Evolutionary conservation across 2,113 vertebrate genomes (phyloP), one percentile per base, ranked within the genome.

Genomic region (Herpetotheres cachinnans): DNA sequence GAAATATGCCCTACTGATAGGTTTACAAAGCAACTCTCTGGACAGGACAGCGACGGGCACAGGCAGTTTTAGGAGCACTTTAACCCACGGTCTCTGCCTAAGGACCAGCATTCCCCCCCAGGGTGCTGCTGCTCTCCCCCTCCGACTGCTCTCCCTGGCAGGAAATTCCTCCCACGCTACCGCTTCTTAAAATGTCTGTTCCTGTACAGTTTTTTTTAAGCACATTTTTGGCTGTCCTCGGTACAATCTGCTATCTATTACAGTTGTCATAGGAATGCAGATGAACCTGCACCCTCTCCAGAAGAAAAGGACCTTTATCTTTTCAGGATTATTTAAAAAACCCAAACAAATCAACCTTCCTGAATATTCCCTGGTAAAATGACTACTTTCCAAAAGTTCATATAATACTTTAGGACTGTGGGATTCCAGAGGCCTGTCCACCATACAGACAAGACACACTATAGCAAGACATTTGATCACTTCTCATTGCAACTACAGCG

Each of bases 21-120:
- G 16, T 12, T 12, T 4, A 7, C 40, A 30, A 40, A 63, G 58
- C 4, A 30, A 4, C 13, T 16, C 26, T 0, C 10, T 0, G 32
- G 55, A 1, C 15, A 26, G 1, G 21, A 11, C 25, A 7, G 47
- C 0, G 14, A 8, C 0, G 14, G 30, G 40, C 32, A 56, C 15
- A 1, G 1, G 7, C 15, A 2, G 0, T 15, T 8, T 6, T 0
- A 13, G 44, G 24, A 1, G n/a, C 1, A 5, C 50, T 50, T 27
- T 11, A 49, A 26, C 36, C 42, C n/a, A 5, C 1, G 2, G 36
- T 4, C 69, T 34, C 36, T 44, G 11, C 52, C 26, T 2, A 7
- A 63, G 50, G 62, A 50, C 13, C 78, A 56, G 27, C 50, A 22
- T 7, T 26, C 11, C 10, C 12, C 6, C 25, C 26, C 10, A n/a